Evolutionary conservation across 2,888 invertebrate species (phyloP).

Genomic region (Zygogramma bicolorata): DNA sequence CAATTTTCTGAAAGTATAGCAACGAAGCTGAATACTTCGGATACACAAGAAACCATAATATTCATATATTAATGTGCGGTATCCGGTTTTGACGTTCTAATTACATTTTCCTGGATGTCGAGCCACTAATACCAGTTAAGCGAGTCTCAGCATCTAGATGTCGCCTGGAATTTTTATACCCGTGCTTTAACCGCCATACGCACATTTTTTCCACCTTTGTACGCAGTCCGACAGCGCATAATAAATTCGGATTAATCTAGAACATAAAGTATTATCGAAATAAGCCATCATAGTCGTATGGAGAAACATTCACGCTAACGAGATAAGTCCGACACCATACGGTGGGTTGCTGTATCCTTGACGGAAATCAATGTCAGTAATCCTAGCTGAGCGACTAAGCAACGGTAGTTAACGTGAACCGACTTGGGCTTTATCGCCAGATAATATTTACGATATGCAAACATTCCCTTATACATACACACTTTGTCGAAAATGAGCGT

Average conservation of each 20-base stretch:
- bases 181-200: no score
- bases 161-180: no score
- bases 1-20: no score
- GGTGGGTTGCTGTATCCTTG: conserved; percentile 17
- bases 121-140: background rate
- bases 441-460: conserved; percentile 32
- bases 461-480: conserved; percentile 34
- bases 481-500: conserved; percentile 23
- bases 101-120: background rate
- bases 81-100: background rate
- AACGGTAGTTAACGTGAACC: conserved; percentile 47
- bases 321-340: conserved; percentile 15
- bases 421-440: conserved; percentile 40
- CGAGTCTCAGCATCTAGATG: background rate
- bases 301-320: conserved; percentile 8
- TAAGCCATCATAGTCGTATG: conserved; percentile 7
- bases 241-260: conserved; percentile 5
- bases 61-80: no score
- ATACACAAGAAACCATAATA: no score
- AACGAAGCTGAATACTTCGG: no score
- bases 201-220: background rate
- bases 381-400: conserved; percentile 17
- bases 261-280: conserved; percentile 9
- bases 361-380: conserved; percentile 30
- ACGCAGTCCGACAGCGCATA: conserved; percentile 5